These are phyloP conservation scores for Sebastes umbrosus DNA, from an alignment of 2,797 vertebrate species.

Conservation along the genomic window DNA sequence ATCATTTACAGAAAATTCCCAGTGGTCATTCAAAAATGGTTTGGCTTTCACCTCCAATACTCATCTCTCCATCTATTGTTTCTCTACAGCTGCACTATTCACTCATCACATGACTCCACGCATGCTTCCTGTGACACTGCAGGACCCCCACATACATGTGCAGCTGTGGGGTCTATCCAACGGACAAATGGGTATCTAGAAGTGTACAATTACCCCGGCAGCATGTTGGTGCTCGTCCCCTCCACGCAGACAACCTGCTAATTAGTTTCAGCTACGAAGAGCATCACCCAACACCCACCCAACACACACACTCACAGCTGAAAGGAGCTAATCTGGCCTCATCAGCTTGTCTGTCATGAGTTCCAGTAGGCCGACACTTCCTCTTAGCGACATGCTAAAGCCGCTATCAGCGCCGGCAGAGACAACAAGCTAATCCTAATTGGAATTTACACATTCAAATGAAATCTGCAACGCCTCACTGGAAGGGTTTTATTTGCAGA, in stretches of 20 bases:
- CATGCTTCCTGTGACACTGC: slow-evolving; percentile 31
- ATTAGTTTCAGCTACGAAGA: slow-evolving; percentile 35
- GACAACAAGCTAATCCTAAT: slow-evolving; percentile 63
- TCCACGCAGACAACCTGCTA: slow-evolving; percentile 32
- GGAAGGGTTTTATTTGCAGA: slow-evolving; percentile 41
- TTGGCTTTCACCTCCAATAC: background rate
- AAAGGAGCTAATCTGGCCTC: slow-evolving; percentile 38
- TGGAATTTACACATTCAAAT: slow-evolving; percentile 61
- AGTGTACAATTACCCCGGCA: slow-evolving; percentile 37
- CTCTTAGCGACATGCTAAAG: slow-evolving; percentile 26
- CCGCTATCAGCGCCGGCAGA: slow-evolving; percentile 33
- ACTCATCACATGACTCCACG: background rate
- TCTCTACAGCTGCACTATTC: slow-evolving; percentile 37
- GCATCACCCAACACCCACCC: background rate
- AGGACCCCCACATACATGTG: slow-evolving; percentile 11
- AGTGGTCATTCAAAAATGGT: background rate
- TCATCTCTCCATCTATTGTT: background rate
- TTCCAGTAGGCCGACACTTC: slow-evolving; percentile 32
- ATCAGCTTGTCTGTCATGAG: slow-evolving; percentile 26
- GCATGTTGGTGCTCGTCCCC: background rate
- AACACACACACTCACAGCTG: background rate
- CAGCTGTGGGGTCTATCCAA: slow-evolving; percentile 28
- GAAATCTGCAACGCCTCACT: slow-evolving; percentile 53
- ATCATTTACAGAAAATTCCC: background rate
- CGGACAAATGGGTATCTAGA: background rate